Evolutionary conservation across 2,888 invertebrate species (phyloP).

Genomic region (Trilocha varians): DNA sequence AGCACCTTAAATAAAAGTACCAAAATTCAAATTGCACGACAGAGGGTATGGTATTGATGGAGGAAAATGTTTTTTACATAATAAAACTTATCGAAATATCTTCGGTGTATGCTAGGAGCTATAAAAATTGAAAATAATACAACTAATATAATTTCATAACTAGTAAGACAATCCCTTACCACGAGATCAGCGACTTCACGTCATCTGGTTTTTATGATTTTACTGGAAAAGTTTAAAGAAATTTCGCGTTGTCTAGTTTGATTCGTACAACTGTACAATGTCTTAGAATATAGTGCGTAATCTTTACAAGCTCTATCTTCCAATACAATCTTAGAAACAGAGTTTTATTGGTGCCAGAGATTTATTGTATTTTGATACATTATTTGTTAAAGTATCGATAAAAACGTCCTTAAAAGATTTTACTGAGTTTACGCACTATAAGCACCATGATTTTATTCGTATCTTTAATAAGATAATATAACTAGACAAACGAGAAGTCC

Average conservation of each 20-base stretch:
- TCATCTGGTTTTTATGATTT: conserved; percentile 50
- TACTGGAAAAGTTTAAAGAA: conserved; percentile 4
- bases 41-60: conserved; percentile 68
- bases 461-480: conserved; percentile 17
- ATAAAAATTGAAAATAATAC: conserved; percentile 74
- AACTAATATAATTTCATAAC: conserved; percentile 72
- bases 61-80: conserved; percentile 68
- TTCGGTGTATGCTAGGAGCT: conserved; percentile 74
- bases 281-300: too few species aligned
- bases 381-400: too few species aligned
- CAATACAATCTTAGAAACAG: too few species aligned
- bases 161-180: conserved; percentile 72
- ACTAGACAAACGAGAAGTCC: conserved; percentile 35
- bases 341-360: too few species aligned
- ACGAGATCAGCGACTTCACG: conserved; percentile 71
- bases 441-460: conserved; percentile 12
- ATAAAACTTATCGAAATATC: conserved; percentile 74
- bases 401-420: too few species aligned
- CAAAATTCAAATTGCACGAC: conserved; percentile 36
- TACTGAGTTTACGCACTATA: not conserved
- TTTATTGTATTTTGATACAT: too few species aligned
- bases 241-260: not conserved
- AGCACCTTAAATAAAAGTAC: conserved; percentile 38
- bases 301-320: too few species aligned
- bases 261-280: not conserved